These are phyloP conservation scores for Hypena proboscidalis DNA, from an alignment of 2,888 invertebrate genomes.

Conservation along the genomic window DNA sequence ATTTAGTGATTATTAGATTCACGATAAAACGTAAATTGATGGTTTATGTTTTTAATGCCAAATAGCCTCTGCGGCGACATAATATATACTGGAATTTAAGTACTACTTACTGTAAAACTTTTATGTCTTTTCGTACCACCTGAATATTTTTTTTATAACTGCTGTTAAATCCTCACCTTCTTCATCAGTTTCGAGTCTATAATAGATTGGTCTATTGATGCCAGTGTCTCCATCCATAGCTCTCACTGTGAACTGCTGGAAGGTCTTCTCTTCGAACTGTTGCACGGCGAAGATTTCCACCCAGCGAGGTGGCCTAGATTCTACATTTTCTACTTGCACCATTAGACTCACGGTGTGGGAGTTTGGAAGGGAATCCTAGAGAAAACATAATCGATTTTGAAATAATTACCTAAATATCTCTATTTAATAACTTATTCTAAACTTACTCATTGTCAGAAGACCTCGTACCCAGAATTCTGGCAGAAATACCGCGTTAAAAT, in stretches of 20 bases:
- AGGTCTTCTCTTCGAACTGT: conserved; percentile 83
- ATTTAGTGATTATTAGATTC: no score
- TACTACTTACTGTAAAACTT: no score
- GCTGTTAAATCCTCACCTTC: conserved; percentile 55
- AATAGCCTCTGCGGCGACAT: no score
- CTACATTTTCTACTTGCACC: conserved; percentile 85
- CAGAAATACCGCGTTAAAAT: no score
- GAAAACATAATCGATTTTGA: background rate
- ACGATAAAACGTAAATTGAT: no score
- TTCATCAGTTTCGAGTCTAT: conserved; percentile 68
- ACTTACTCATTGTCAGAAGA: no score
- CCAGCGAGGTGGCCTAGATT: conserved; percentile 86
- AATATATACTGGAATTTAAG: no score
- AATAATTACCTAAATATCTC: background rate
- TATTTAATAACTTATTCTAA: no score
- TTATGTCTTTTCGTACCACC: no score
- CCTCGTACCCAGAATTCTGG: no score
- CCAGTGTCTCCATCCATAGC: conserved; percentile 88
- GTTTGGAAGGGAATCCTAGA: conserved; percentile 75
- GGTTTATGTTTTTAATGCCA: no score
- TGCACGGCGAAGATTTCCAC: conserved; percentile 82
- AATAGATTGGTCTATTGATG: conserved; percentile 82
- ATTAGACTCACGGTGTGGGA: conserved; percentile 73
- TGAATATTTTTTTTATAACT: no score
- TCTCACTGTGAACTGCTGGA: conserved; percentile 68